phyloP scores from a whole-genome alignment of 1,140 invertebrate genomes.

The Drosophila tristis region DNA sequence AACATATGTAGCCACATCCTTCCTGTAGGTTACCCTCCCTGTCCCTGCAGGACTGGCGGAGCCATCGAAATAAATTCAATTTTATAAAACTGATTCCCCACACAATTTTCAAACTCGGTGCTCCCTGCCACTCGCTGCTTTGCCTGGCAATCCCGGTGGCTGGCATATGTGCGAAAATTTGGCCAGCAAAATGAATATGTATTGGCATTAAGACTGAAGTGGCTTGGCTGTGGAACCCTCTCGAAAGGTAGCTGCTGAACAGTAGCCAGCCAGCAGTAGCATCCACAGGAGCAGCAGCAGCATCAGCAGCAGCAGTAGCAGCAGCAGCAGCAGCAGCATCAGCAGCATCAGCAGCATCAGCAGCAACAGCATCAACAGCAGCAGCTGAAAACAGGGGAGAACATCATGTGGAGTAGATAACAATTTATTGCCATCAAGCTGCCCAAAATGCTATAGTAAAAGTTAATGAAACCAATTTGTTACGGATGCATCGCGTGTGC shows the following conservation, averaged over 20 bases:
- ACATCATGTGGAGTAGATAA: constrained; percentile 64
- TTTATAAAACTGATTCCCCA: constrained; percentile 81
- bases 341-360: neutral
- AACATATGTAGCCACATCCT: constrained; percentile 22
- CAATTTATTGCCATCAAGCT: constrained; percentile 75
- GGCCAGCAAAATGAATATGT: constrained; percentile 77
- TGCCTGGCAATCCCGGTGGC: neutral
- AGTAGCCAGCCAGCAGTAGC: constrained; percentile 21
- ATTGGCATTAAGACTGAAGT: constrained; percentile 79
- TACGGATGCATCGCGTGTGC: constrained; percentile 46
- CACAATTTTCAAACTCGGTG: constrained; percentile 64
- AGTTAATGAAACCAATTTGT: constrained; percentile 83
- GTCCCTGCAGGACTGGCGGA: constrained; percentile 45
- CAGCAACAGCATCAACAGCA: constrained; percentile 25
- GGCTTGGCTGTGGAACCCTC: constrained; percentile 31
- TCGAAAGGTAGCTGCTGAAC: constrained; percentile 36
- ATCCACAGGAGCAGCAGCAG: constrained; percentile 8
- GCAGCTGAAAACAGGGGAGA: constrained; percentile 36
- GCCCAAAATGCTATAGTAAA: constrained; percentile 79
- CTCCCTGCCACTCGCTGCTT: constrained; percentile 3
- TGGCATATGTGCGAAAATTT: constrained; percentile 79
- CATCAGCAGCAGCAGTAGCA: constrained; percentile 17
- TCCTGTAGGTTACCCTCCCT: constrained; percentile 49
- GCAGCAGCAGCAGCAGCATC: constrained; percentile 22
- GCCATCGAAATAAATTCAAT: constrained; percentile 81